A percentile compares a stretch with the other conserved stretches of the same genome.
phyloP scores from a whole-genome alignment of 92 coral and sea anemone genomes.

The Metridium senile region DNA sequence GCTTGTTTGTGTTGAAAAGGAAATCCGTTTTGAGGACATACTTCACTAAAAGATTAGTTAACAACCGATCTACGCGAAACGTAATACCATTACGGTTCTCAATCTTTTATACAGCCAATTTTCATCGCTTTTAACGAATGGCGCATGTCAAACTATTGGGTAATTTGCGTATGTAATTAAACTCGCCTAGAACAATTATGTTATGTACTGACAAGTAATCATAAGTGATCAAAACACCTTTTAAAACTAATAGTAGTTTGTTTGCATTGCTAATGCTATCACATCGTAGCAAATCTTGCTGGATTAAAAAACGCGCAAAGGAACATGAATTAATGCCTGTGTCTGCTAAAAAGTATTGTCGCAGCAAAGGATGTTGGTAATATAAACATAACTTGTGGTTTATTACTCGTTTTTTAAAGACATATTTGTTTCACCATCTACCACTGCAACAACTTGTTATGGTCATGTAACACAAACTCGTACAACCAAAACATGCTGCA shows the following conservation, averaged over 20 bases:
- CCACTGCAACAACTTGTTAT: no score
- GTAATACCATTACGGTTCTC: not conserved
- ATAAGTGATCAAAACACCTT: slow-evolving; percentile 23
- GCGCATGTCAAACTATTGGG: not conserved
- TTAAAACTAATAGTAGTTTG: slow-evolving; percentile 10
- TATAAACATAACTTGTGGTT: no score
- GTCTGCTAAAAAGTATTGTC: no score
- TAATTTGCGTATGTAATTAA: no score
- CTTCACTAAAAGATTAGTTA: not conserved
- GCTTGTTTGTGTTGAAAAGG: slow-evolving; percentile 1
- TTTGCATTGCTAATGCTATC: slow-evolving; percentile 23
- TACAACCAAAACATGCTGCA: no score
- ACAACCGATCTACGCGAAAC: not conserved
- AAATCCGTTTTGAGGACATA: not conserved
- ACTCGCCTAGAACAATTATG: slow-evolving; percentile 5
- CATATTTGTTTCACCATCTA: no score
- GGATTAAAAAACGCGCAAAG: not conserved
- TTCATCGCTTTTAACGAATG: not conserved
- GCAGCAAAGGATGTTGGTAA: no score
- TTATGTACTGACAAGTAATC: slow-evolving; percentile 22
- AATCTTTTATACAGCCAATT: not conserved
- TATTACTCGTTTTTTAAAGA: no score
- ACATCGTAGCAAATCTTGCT: not conserved
- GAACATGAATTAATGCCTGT: no score
- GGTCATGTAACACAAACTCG: no score